phyloP scores from a whole-genome alignment of 2,113 vertebrate genomes.

The Mus spicilegus region DNA sequence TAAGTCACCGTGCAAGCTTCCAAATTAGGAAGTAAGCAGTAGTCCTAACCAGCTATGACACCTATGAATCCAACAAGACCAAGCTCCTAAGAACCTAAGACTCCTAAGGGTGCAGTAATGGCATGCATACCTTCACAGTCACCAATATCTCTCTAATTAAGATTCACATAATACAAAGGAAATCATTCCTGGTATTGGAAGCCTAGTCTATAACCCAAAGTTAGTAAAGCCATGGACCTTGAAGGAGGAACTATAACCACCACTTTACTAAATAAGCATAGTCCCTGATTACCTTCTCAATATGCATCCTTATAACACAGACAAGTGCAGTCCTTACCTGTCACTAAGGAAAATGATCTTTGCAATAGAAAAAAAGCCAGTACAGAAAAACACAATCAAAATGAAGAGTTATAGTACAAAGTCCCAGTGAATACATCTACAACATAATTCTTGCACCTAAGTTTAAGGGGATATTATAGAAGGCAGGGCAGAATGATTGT shows the following conservation, averaged over 20 bases:
- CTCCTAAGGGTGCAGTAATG: not conserved
- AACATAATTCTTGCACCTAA: no score
- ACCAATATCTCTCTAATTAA: not conserved
- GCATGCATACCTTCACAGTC: not conserved
- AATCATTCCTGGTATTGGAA: not conserved
- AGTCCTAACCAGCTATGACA: no score
- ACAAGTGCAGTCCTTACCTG: not conserved
- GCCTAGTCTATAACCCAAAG: not conserved
- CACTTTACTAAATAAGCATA: not conserved
- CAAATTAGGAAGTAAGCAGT: not conserved
- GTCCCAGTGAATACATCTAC: no score
- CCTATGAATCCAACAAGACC: not conserved
- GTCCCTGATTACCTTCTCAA: not conserved
- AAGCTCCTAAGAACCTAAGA: not conserved
- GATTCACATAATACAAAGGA: not conserved
- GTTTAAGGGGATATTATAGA: not conserved
- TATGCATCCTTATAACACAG: not conserved
- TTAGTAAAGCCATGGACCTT: not conserved
- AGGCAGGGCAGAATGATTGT: not conserved
- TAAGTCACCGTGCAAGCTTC: not conserved
- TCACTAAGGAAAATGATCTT: not conserved
- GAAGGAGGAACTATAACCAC: not conserved
- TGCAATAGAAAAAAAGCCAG: not conserved
- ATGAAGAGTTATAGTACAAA: not conserved
- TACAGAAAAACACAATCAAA: not conserved